A percentile compares a stretch with the other conserved stretches of the same genome.
These are phyloP conservation scores for Neodiprion fabricii DNA, from an alignment of 1,140 invertebrate genomes.

Conservation along the genomic window DNA sequence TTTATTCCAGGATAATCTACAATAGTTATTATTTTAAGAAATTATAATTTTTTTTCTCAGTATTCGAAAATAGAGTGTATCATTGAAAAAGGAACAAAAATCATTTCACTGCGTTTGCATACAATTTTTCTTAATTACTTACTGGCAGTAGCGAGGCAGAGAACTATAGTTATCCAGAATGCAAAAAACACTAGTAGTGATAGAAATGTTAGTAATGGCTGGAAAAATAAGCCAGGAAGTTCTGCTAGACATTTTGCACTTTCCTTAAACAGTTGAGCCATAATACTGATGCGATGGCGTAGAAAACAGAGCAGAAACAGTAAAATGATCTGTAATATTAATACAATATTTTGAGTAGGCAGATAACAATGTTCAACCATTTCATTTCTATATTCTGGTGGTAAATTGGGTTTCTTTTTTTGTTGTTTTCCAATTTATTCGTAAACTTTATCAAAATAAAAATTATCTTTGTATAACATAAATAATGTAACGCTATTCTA, in stretches of 20 bases:
- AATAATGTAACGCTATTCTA: conserved; percentile 14
- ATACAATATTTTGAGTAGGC: conserved; percentile 17
- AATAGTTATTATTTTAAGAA: conserved; percentile 24
- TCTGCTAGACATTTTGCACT: conserved; percentile 84
- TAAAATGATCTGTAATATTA: conserved; percentile 74
- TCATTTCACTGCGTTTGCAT: background rate
- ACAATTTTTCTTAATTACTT: conserved; percentile 48
- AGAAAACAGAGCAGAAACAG: conserved; percentile 81
- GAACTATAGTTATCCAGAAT: conserved; percentile 85
- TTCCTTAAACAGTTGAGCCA: conserved; percentile 85
- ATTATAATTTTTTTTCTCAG: conserved; percentile 17
- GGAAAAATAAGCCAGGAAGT: conserved; percentile 85
- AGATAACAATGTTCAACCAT: conserved; percentile 14
- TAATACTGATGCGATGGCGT: conserved; percentile 79
- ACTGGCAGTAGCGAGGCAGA: conserved; percentile 75
- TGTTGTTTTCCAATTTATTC: no score
- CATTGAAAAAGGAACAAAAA: conserved; percentile 19
- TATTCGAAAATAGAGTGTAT: conserved; percentile 19
- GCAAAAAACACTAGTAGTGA: conserved; percentile 79
- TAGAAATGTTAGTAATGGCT: conserved; percentile 86
- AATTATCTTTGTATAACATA: conserved; percentile 24
- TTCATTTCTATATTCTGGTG: background rate
- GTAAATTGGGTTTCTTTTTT: no score
- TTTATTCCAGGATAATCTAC: conserved; percentile 60
- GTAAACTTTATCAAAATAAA: background rate